Conservation (phyloP, 2,888 invertebrate genomes). For the Abrostola triplasia region DNA sequence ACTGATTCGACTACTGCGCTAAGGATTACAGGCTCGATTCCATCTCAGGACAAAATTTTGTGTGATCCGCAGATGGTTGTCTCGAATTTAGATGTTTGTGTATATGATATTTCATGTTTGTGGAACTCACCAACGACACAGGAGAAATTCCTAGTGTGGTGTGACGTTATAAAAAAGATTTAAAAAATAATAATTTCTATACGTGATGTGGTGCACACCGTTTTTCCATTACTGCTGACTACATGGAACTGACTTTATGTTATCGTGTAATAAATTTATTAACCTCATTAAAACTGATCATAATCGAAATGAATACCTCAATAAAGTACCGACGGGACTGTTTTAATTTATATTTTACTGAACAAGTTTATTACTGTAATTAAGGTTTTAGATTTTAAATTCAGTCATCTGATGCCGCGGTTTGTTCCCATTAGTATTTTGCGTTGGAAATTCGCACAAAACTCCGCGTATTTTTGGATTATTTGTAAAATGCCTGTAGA, state of each 20-base stretch:
- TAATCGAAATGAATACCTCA: constrained; percentile 31
- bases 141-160: too few species aligned
- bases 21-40: too few species aligned
- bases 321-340: constrained; percentile 19
- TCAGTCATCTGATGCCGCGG: constrained; percentile 24
- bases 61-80: too few species aligned
- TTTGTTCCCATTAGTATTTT: constrained; percentile 21
- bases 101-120: too few species aligned
- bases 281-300: constrained; percentile 29
- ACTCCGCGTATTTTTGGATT: constrained; percentile 25
- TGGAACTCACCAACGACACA: too few species aligned
- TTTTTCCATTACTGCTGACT: too few species aligned
- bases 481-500: constrained; percentile 33
- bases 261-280: constrained; percentile 17
- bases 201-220: too few species aligned
- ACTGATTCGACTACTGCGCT: too few species aligned
- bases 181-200: too few species aligned
- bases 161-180: too few species aligned
- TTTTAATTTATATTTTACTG: constrained; percentile 28
- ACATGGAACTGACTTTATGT: not conserved
- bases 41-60: too few species aligned
- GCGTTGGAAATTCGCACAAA: constrained; percentile 16
- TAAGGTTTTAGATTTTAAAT: constrained; percentile 33
- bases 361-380: constrained; percentile 31
- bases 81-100: too few species aligned